Evolutionary conservation across 2,797 vertebrate species (phyloP).

Genomic region (Catharus ustulatus): DNA sequence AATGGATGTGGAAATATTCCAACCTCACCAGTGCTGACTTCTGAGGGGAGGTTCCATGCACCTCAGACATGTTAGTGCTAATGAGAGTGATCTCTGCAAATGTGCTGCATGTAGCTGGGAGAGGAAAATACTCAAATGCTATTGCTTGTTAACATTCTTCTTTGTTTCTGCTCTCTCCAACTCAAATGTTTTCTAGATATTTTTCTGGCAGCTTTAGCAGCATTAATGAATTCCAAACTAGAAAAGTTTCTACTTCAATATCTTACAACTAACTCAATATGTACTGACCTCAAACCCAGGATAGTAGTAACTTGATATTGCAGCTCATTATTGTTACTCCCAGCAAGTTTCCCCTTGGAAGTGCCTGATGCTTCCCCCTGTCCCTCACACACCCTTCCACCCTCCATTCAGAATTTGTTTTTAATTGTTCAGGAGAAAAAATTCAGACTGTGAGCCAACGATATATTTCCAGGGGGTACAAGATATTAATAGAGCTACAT

Average conservation of each 20-base stretch:
- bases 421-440: conserved; percentile 42
- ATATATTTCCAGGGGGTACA: conserved; percentile 41
- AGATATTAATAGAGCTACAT: conserved; percentile 62
- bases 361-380: background rate
- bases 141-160: conserved; percentile 17
- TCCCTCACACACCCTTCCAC: conserved; percentile 16
- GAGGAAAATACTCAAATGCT: background rate
- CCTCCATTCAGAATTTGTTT: conserved; percentile 42
- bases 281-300: conserved; percentile 61
- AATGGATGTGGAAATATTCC: background rate
- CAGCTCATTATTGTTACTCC: conserved; percentile 59
- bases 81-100: background rate
- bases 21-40: background rate
- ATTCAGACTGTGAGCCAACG: conserved; percentile 29
- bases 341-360: conserved; percentile 22
- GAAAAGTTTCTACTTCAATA: conserved; percentile 61
- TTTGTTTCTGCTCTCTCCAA: conserved; percentile 45
- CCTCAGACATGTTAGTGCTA: background rate
- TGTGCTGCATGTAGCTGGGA: background rate
- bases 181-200: conserved; percentile 32
- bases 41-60: background rate
- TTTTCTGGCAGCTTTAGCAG: conserved; percentile 56
- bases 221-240: conserved; percentile 58
- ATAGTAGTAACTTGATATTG: conserved; percentile 64
- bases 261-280: conserved; percentile 58